phyloP scores from a whole-genome alignment of 2,888 invertebrate genomes.

The Caenorhabditis wallacei region DNA sequence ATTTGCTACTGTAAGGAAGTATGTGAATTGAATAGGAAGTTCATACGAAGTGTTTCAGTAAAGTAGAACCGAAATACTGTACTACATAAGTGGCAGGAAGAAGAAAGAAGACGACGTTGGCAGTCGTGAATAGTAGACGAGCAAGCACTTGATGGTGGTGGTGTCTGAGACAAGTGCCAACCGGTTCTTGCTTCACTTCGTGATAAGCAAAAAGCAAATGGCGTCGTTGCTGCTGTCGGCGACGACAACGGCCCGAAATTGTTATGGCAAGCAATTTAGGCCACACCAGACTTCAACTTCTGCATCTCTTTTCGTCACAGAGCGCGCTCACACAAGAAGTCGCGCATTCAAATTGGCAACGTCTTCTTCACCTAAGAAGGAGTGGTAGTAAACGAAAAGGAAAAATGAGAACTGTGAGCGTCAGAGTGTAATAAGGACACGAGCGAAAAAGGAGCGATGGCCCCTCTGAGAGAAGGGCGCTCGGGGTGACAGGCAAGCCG shows the following conservation, averaged over 20 bases:
- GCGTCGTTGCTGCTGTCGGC: conserved; percentile 50
- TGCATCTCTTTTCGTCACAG: conserved; percentile 29
- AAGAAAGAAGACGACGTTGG: conserved; percentile 42
- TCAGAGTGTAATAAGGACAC: conserved; percentile 60
- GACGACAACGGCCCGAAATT: conserved; percentile 53
- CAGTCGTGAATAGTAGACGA: conserved; percentile 48
- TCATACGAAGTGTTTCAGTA: not conserved
- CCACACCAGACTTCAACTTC: conserved; percentile 36
- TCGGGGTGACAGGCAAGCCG: conserved; percentile 49
- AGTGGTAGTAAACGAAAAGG: conserved; percentile 23
- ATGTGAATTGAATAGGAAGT: not conserved
- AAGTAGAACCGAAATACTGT: conserved; percentile 39
- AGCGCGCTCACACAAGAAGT: conserved; percentile 53
- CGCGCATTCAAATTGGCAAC: conserved; percentile 61
- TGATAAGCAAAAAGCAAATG: conserved; percentile 64
- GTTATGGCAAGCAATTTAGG: conserved; percentile 62
- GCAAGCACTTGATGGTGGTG: conserved; percentile 53
- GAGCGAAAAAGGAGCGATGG: conserved; percentile 52
- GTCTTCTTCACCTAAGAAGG: conserved; percentile 25
- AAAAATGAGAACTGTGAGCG: conserved; percentile 54
- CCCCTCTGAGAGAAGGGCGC: conserved; percentile 49
- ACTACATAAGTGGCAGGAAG: conserved; percentile 37
- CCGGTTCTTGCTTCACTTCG: conserved; percentile 62
- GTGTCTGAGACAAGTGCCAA: conserved; percentile 57
- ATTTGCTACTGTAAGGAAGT: not conserved